A percentile compares a stretch with the other conserved stretches of the same genome.
These are phyloP conservation scores for Poeciliopsis occidentalis DNA, from an alignment of 2,113 vertebrate species.

Conservation along the genomic window DNA sequence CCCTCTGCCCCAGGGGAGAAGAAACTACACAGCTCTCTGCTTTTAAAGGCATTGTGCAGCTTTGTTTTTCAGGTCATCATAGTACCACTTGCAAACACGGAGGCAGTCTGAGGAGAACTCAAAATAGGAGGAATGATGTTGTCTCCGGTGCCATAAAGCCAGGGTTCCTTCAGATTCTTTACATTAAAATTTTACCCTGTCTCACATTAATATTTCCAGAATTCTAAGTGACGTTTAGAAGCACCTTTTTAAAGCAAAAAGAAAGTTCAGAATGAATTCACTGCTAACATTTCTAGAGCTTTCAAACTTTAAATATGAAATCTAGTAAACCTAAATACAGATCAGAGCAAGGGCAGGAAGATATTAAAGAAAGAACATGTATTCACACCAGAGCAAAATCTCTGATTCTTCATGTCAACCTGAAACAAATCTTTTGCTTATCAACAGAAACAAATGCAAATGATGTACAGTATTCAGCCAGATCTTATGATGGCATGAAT, in stretches of 20 bases:
- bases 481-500: slow-evolving; percentile 8
- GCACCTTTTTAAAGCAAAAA: neutral
- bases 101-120: slow-evolving; percentile 31
- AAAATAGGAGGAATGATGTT: slow-evolving; percentile 14
- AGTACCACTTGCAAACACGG: slow-evolving; percentile 37
- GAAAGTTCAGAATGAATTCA: neutral
- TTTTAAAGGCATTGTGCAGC: slow-evolving; percentile 51
- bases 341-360: neutral
- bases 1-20: slow-evolving; percentile 61
- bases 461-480: slow-evolving; percentile 6
- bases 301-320: neutral
- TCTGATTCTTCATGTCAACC: slow-evolving; percentile 5
- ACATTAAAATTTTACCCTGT: too few species aligned
- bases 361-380: neutral
- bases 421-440: slow-evolving; percentile 15
- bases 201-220: too few species aligned
- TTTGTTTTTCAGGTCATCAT: slow-evolving; percentile 46
- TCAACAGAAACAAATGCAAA: slow-evolving; percentile 17
- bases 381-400: neutral
- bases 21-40: slow-evolving; percentile 55
- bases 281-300: neutral
- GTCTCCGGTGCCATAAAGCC: neutral
- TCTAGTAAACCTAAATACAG: too few species aligned
- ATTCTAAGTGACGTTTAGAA: neutral
- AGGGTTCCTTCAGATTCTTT: neutral